phyloP scores from a whole-genome alignment of 2,113 vertebrate genomes.

The Triplophysa tibetana region DNA sequence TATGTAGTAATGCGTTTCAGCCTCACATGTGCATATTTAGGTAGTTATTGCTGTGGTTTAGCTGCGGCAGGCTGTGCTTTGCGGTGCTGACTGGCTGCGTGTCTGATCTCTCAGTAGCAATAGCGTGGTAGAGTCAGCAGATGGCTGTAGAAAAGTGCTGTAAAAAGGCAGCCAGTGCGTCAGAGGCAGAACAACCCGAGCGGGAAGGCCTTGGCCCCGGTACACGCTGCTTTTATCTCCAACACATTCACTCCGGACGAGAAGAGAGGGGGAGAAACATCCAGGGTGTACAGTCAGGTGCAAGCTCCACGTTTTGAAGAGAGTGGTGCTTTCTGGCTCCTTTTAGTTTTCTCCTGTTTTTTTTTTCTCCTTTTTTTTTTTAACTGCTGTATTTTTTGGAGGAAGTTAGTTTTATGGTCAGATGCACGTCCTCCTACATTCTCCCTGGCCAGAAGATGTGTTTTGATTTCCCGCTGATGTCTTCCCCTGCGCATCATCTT shows the following conservation, averaged over 20 bases:
- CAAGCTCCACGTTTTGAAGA: constrained; percentile 6
- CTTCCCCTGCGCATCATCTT: constrained; percentile 8
- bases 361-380: not conserved
- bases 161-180: constrained; percentile 46
- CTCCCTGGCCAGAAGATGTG: not conserved
- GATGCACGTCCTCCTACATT: constrained; percentile 14
- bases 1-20: constrained; percentile 9
- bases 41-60: not conserved
- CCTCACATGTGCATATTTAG: not conserved
- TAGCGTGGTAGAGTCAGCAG: constrained; percentile 78
- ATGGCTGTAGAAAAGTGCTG: constrained; percentile 83
- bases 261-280: not conserved
- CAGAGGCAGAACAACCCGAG: constrained; percentile 69
- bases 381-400: constrained; percentile 1
- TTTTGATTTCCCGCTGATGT: constrained; percentile 31
- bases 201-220: constrained; percentile 80
- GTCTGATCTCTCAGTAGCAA: constrained; percentile 61
- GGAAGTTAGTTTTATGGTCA: constrained; percentile 22
- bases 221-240: constrained; percentile 82
- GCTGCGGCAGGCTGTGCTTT: not conserved
- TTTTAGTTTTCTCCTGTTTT: constrained; percentile 5
- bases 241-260: constrained; percentile 71
- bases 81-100: not conserved
- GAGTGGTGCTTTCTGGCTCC: not conserved
- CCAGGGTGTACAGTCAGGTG: constrained; percentile 38